These are phyloP conservation scores for Agrotis exclamationis DNA, from an alignment of 2,888 invertebrate genomes.

Conservation along the genomic window DNA sequence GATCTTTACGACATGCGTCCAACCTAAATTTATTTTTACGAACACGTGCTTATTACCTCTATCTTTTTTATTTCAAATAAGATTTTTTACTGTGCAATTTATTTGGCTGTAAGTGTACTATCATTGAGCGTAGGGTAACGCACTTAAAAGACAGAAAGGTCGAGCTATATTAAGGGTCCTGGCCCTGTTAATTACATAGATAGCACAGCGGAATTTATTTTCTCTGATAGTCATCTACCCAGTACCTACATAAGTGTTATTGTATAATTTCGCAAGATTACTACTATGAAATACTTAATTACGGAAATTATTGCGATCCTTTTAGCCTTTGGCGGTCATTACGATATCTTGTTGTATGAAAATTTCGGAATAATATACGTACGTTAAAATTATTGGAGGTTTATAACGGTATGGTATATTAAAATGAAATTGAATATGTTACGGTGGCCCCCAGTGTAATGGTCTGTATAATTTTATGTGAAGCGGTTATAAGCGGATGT, in stretches of 20 bases:
- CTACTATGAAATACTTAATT: conserved; percentile 67
- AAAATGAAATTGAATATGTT: conserved; percentile 57
- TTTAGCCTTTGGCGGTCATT: conserved; percentile 54
- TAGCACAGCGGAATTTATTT: conserved; percentile 69
- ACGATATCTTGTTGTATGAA: conserved; percentile 51
- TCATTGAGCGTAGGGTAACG: conserved; percentile 42
- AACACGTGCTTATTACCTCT: conserved; percentile 50
- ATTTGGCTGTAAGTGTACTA: conserved; percentile 49
- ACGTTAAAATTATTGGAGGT: conserved; percentile 55
- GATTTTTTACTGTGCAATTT: conserved; percentile 47
- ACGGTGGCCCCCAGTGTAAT: conserved; percentile 27
- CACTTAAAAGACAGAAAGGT: conserved; percentile 63
- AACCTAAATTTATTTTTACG: conserved; percentile 50
- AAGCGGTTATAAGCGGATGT: conserved; percentile 43
- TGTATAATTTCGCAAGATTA: conserved; percentile 66
- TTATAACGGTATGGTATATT: conserved; percentile 53
- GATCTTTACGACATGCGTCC: conserved; percentile 55
- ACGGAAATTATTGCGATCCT: conserved; percentile 66
- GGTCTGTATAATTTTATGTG: conserved; percentile 46
- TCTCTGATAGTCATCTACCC: conserved; percentile 61
- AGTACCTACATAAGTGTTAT: conserved; percentile 68
- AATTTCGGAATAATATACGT: conserved; percentile 42
- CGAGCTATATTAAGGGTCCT: conserved; percentile 68
- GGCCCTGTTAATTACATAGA: conserved; percentile 70
- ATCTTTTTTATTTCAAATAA: conserved; percentile 55